Evolutionary conservation across 2,888 invertebrate genomes (phyloP), one percentile per base, ranked within the genome.

Genomic region (Ochropacha duplaris): DNA sequence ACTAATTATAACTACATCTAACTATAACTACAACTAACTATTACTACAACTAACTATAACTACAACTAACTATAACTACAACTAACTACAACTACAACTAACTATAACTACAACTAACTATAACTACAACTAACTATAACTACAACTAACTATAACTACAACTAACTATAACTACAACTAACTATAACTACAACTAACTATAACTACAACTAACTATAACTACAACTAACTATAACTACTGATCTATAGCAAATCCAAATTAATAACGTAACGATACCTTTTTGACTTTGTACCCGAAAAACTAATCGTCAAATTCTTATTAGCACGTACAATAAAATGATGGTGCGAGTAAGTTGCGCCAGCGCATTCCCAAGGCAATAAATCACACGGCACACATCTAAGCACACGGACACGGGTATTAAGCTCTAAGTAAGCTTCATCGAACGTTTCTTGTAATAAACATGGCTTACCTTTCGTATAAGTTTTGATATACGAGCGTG

Each of bases 401-500:
- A 19, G 19, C 44, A 19, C 44, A 39, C 24, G 34, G 12, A 19
- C 44, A 39, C 24, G 34, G 12, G 12, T 51, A 22, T 52, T 57
- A 49, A 54, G 52, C 52, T 44, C 44, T 26, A 22, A 26, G 31
- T 57, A 52, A 44, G 44, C 44, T 44, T 44, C 44, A 64, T 60
- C 59, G 54, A 49, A 22, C 22, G 56, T 39, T 57, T 60, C 62
- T 61, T 62, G 60, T 58, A 66, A 69, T 66, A 68, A 60, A 69
- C 66, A 69, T 60, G 59, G 63, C 54, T 51, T 52, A 57, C 59
- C 56, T 63, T 62, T 60, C 57, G 36, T 34, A 34, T 44, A 19
- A 44, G 16, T 19, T 59, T 59, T 67, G 74, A 73, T 74, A 72
- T 69, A 73, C 59, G 58, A 61, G 60, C 57, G 62, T 66, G 62